Percentiles rank a stretch among this genome's conserved stretches.
phyloP scores from a whole-genome alignment of 2,113 vertebrate species.

The Stigmatopora nigra region DNA sequence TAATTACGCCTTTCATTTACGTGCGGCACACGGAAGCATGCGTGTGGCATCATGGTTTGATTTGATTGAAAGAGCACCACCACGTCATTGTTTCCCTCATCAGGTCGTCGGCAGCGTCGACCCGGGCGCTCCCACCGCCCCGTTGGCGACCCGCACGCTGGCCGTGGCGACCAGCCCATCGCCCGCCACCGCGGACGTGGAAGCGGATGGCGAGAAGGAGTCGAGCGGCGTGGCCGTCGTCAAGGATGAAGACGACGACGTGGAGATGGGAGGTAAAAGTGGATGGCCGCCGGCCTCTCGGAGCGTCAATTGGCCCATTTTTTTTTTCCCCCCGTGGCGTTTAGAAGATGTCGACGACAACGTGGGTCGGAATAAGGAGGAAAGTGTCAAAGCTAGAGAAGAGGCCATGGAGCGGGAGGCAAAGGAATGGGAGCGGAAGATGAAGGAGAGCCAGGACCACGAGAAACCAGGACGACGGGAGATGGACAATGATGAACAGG shows the following conservation, averaged over 20 bases:
- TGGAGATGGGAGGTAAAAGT: background rate
- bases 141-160: constrained; percentile 66
- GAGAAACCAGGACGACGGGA: constrained; percentile 28
- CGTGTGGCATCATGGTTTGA: background rate
- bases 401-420: constrained; percentile 30
- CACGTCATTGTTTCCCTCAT: background rate
- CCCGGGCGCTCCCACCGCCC: constrained; percentile 62
- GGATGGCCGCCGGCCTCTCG: too few species aligned
- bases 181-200: constrained; percentile 47
- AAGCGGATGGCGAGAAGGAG: constrained; percentile 58
- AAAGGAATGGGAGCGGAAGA: constrained; percentile 3
- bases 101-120: constrained; percentile 81
- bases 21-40: too few species aligned
- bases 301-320: background rate
- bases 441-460: constrained; percentile 39
- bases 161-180: constrained; percentile 63
- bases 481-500: constrained; percentile 55
- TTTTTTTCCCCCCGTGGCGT: too few species aligned
- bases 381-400: constrained; percentile 35
- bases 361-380: constrained; percentile 43
- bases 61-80: background rate
- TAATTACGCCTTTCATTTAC: too few species aligned
- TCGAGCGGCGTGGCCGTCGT: constrained; percentile 22
- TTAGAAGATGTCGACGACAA: constrained; percentile 52
- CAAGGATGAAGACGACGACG: constrained; percentile 14